Percentiles rank a stretch among this genome's conserved stretches.
phyloP scores from a whole-genome alignment of 1,140 invertebrate species.

The Brachionus paranguensis region DNA sequence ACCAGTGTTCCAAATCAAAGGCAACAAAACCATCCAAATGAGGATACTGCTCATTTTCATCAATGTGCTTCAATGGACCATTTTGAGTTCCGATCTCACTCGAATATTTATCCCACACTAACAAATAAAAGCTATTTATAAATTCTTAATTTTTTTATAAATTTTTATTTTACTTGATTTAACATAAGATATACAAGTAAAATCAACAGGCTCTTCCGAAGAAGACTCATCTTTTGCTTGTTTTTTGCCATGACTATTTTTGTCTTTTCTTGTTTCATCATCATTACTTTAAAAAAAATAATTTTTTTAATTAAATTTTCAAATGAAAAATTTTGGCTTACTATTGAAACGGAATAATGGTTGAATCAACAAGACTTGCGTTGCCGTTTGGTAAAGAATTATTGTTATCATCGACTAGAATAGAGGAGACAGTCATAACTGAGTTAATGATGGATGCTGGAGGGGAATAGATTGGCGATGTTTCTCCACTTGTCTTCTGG shows the following conservation, averaged over 20 bases:
- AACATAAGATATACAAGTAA: conserved; percentile 28
- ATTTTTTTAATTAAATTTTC: not conserved
- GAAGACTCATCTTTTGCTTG: not conserved
- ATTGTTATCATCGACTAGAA: not conserved
- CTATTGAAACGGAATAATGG: conserved; percentile 20
- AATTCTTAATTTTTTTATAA: no score
- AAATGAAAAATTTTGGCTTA: not conserved
- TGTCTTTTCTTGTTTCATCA: not conserved
- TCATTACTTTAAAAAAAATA: not conserved
- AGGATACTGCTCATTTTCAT: conserved; percentile 12
- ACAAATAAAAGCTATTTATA: not conserved
- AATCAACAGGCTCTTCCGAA: not conserved
- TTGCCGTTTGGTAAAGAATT: not conserved
- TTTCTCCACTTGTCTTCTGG: not conserved
- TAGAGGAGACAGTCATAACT: not conserved
- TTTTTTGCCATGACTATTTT: not conserved
- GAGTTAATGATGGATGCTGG: not conserved
- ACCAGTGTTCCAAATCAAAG: conserved; percentile 35
- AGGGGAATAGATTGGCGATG: not conserved
- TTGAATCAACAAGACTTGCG: not conserved
- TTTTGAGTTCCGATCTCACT: conserved; percentile 9
- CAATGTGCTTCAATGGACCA: conserved; percentile 20
- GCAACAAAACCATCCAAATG: conserved; percentile 39
- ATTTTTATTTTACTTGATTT: conserved; percentile 6
- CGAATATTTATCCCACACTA: conserved; percentile 36